Percentiles rank a stretch among this genome's conserved stretches.
Evolutionary conservation across 2,888 invertebrate species (phyloP).

Genomic region (Biston betularia): DNA sequence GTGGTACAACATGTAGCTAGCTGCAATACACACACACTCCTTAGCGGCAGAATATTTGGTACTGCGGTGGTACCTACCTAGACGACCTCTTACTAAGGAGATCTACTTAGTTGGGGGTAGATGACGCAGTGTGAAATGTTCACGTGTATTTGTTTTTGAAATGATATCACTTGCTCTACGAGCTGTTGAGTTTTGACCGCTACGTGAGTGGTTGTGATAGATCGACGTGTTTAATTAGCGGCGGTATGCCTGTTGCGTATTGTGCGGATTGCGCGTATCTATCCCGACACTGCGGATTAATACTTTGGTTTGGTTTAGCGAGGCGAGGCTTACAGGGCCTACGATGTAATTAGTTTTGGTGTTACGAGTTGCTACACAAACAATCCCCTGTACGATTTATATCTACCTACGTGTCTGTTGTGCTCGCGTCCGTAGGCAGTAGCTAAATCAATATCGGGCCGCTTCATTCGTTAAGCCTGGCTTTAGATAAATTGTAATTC

Average conservation of each 20-base stretch:
- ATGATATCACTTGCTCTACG: not conserved
- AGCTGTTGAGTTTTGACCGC: slow-evolving; percentile 22
- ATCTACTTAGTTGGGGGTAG: too few species aligned
- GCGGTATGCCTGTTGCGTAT: slow-evolving; percentile 46
- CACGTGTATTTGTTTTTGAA: too few species aligned
- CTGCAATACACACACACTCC: too few species aligned
- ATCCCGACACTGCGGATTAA: slow-evolving; percentile 54
- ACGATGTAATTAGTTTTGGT: slow-evolving; percentile 62
- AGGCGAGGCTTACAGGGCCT: slow-evolving; percentile 59
- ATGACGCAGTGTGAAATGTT: too few species aligned
- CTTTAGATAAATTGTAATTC: slow-evolving; percentile 22
- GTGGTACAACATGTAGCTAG: too few species aligned
- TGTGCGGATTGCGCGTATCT: slow-evolving; percentile 45
- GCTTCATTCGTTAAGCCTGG: slow-evolving; percentile 21
- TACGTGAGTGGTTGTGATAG: slow-evolving; percentile 38
- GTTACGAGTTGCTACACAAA: slow-evolving; percentile 52
- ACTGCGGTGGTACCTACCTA: too few species aligned
- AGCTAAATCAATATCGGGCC: slow-evolving; percentile 29
- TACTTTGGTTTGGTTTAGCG: slow-evolving; percentile 56
- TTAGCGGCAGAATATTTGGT: too few species aligned
- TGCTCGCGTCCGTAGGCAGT: slow-evolving; percentile 25
- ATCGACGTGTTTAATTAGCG: slow-evolving; percentile 47
- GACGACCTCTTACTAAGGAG: too few species aligned
- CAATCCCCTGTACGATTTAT: slow-evolving; percentile 44
- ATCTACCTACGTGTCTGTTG: slow-evolving; percentile 15